phyloP scores from a whole-genome alignment of 1,140 invertebrate genomes.

The Akabosia matsudoensis region DNA sequence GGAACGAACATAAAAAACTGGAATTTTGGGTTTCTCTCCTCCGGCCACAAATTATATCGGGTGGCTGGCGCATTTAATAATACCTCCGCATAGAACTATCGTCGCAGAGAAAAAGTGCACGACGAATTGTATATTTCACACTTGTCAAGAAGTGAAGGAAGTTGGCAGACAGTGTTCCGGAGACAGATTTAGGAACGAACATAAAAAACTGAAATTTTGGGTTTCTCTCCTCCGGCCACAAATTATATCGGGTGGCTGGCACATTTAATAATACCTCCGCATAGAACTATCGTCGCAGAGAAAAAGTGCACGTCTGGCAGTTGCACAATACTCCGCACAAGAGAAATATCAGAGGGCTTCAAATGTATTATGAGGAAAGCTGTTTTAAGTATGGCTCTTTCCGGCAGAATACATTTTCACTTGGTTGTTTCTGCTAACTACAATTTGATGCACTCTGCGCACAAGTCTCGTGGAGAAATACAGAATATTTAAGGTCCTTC shows the following conservation, averaged over 20 bases:
- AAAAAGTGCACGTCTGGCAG: too few relatives aligned
- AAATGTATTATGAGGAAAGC: too few relatives aligned
- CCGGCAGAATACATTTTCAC: too few relatives aligned
- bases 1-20: constrained; percentile 12
- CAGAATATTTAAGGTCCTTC: too few relatives aligned
- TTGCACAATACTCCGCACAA: too few relatives aligned
- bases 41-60: not conserved
- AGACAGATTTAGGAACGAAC: constrained; percentile 7
- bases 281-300: not conserved
- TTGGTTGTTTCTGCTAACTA: too few relatives aligned
- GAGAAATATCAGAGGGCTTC: too few relatives aligned
- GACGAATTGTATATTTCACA: constrained; percentile 17
- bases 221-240: constrained; percentile 9
- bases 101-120: too few relatives aligned
- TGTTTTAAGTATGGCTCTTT: too few relatives aligned
- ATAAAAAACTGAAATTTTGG: constrained; percentile 7
- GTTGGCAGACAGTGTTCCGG: constrained; percentile 4
- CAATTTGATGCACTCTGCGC: too few relatives aligned
- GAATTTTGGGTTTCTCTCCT: constrained; percentile 4
- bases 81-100: not conserved
- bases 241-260: not conserved
- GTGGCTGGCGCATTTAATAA: constrained; percentile 7
- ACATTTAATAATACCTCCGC: not conserved
- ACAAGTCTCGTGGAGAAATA: too few relatives aligned
- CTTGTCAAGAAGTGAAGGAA: constrained; percentile 3